Conservation (phyloP, 2,888 invertebrate genomes). For the Callyntrura sp. region DNA sequence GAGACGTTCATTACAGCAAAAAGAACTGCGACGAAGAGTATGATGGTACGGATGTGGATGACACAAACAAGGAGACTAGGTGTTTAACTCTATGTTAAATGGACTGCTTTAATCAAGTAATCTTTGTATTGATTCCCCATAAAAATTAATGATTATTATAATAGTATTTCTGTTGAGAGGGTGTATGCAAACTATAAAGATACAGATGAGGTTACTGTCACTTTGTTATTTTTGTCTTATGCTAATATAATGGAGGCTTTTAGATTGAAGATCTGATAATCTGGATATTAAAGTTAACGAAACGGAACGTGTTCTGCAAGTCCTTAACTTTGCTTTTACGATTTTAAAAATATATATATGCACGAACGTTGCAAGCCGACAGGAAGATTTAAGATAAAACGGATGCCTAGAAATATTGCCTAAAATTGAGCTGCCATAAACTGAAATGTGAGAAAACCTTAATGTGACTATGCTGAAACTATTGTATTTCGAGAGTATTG, state of each 20-base stretch:
- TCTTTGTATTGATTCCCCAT: slow-evolving; percentile 67
- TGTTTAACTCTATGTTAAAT: slow-evolving; percentile 19
- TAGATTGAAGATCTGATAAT: slow-evolving; percentile 49
- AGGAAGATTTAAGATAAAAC: neutral
- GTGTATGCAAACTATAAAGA: slow-evolving; percentile 32
- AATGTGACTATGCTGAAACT: slow-evolving; percentile 4
- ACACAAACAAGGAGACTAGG: neutral
- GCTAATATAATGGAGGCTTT: neutral
- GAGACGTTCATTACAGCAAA: slow-evolving; percentile 29
- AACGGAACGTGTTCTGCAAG: slow-evolving; percentile 32
- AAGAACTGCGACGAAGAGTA: neutral
- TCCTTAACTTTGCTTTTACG: slow-evolving; percentile 44
- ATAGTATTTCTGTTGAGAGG: slow-evolving; percentile 34
- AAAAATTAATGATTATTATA: slow-evolving; percentile 5
- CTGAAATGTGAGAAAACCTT: slow-evolving; percentile 7
- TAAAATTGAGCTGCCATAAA: slow-evolving; percentile 25
- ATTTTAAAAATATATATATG: slow-evolving; percentile 39
- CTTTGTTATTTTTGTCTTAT: neutral
- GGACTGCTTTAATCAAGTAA: slow-evolving; percentile 68
- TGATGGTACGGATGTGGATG: neutral
- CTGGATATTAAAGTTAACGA: slow-evolving; percentile 49
- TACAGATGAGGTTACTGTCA: neutral
- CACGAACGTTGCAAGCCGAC: slow-evolving; percentile 64
- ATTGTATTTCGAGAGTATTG: neutral
- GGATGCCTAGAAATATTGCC: slow-evolving; percentile 8